These are phyloP conservation scores for Ictidomys tridecemlineatus DNA, from an alignment of 2,113 vertebrate genomes.

Conservation along the genomic window DNA sequence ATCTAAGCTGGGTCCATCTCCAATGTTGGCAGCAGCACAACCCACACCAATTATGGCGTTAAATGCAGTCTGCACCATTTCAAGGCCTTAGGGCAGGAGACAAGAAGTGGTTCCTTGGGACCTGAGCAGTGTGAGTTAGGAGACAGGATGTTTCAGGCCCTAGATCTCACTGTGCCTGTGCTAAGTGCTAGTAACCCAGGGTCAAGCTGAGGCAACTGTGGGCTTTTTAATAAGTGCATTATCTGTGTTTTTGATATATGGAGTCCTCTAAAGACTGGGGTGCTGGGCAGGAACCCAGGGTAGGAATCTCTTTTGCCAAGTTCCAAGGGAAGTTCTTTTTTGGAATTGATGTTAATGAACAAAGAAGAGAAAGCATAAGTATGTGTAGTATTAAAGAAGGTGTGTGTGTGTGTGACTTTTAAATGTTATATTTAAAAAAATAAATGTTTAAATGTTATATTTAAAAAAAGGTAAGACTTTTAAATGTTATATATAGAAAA, in stretches of 20 bases:
- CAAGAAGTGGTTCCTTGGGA: not conserved
- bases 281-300: not conserved
- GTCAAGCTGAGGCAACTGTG: not conserved
- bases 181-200: too few species aligned
- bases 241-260: not conserved
- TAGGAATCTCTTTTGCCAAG: not conserved
- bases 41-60: too few species aligned
- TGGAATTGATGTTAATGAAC: not conserved
- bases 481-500: not conserved
- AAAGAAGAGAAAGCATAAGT: not conserved
- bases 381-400: not conserved
- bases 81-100: not conserved
- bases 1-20: not conserved
- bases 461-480: not conserved
- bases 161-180: not conserved
- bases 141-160: not conserved
- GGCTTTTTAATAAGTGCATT: too few species aligned
- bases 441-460: too few species aligned
- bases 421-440: not conserved
- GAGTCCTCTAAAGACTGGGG: not conserved
- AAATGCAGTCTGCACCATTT: not conserved
- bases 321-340: slow-evolving; percentile 8
- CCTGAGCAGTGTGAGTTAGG: not conserved
- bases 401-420: not conserved
- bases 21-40: not conserved